A percentile compares a stretch with the other conserved stretches of the same genome.
Evolutionary conservation across 2,888 invertebrate genomes (phyloP).

Genomic region (Xestobium rufovillosum): DNA sequence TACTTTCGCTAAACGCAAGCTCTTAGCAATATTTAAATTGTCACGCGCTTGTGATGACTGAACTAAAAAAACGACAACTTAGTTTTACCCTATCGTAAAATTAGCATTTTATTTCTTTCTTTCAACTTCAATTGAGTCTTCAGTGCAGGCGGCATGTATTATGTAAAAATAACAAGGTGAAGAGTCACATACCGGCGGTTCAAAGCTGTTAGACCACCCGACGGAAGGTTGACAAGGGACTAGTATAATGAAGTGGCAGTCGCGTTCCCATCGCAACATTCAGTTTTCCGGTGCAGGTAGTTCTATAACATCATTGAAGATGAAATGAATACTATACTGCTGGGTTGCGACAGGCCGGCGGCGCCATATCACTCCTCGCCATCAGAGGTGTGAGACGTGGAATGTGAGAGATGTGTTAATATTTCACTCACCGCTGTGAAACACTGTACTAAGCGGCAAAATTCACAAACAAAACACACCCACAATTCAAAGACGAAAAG

Average conservation of each 20-base stretch:
- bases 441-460: slow-evolving; percentile 30
- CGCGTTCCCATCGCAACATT: slow-evolving; percentile 25
- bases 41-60: too few species aligned
- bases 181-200: too few species aligned
- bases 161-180: too few species aligned
- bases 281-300: slow-evolving; percentile 30
- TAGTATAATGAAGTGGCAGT: background rate
- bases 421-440: slow-evolving; percentile 36
- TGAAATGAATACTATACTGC: slow-evolving; percentile 28
- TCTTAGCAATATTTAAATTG: too few species aligned
- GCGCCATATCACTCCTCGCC: slow-evolving; percentile 39
- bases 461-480: slow-evolving; percentile 33
- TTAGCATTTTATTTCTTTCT: too few species aligned
- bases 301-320: slow-evolving; percentile 26
- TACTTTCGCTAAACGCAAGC: too few species aligned
- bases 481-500: slow-evolving; percentile 35
- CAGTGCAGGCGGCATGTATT: too few species aligned
- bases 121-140: too few species aligned
- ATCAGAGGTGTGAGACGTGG: slow-evolving; percentile 39
- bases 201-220: too few species aligned
- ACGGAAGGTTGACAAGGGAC: too few species aligned
- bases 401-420: slow-evolving; percentile 39
- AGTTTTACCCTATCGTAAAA: too few species aligned
- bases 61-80: too few species aligned
- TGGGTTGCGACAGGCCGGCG: slow-evolving; percentile 30